phyloP scores from a whole-genome alignment of 2,797 vertebrate species.

The Danio aesculapii region DNA sequence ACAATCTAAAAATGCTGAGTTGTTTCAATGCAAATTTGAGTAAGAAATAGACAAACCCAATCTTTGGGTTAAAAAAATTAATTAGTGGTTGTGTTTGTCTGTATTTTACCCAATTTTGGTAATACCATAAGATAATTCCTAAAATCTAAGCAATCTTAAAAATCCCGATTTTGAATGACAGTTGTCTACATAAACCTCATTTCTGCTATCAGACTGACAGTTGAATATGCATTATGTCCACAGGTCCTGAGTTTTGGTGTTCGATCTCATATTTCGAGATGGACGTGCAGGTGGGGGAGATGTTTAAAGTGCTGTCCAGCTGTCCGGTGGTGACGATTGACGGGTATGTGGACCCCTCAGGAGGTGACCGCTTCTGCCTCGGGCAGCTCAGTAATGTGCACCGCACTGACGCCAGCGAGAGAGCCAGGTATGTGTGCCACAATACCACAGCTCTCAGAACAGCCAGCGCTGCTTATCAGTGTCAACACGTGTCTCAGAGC shows the following conservation, averaged over 20 bases:
- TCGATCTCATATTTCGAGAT: conserved; percentile 85
- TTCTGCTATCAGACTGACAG: background rate
- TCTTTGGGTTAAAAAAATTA: too few species aligned
- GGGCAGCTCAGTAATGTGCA: conserved; percentile 84
- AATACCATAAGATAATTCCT: background rate
- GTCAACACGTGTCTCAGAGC: background rate
- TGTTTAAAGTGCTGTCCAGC: conserved; percentile 82
- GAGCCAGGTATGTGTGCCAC: conserved; percentile 71
- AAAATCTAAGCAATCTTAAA: background rate
- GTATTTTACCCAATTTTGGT: too few species aligned
- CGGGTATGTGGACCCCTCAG: conserved; percentile 82
- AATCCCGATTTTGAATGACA: background rate
- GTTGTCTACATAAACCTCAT: background rate
- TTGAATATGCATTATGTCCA: background rate
- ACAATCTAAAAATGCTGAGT: too few species aligned
- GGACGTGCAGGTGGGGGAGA: conserved; percentile 84
- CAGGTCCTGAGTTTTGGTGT: conserved; percentile 85
- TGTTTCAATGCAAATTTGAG: too few species aligned
- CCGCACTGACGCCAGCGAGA: conserved; percentile 80
- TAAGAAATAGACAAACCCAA: too few species aligned
- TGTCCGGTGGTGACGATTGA: conserved; percentile 82
- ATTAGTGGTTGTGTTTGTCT: too few species aligned
- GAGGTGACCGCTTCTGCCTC: conserved; percentile 81
- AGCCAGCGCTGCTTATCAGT: background rate
- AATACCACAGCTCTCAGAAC: background rate